Evolutionary conservation across 2,888 invertebrate species (phyloP), one percentile per base, ranked within the genome.

Genomic region (Electrophaes corylata): DNA sequence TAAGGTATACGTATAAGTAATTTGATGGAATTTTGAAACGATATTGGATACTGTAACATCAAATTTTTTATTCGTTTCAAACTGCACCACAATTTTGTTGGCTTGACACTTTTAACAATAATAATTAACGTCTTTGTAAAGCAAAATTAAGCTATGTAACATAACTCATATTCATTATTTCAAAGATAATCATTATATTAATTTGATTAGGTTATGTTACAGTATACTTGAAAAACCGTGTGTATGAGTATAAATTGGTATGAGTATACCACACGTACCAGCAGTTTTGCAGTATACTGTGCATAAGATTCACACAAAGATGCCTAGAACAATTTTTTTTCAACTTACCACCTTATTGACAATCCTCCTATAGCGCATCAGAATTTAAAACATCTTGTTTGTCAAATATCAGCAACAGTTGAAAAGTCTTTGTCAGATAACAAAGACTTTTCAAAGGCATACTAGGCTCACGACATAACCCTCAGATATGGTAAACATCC

Each of bases 1-100:
- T 62, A 64, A 60, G 54, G 73, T 82, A 83, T 77, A 75, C 76
- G 77, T 31, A 23, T 35, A 49, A n/a, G 40, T 59, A 49, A 52
- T 49, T 76, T 79, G 70, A 70, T 73, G 75, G 40, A n/a, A 55
- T 76, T 72, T 29, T 64, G 69, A 66, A 72, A 69, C 64, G 73
- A 67, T 72, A 74, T 76, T 72, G 66, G 70, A 73, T 66, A 73
- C 70, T 72, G 73, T 66, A 51, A 47, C 26, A 41, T 10, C 40
- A 47, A 19, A 18, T 45, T 19, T 69, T 78, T 76, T 81, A 79
- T 79, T 78, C 82, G 73, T 80, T 77, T 76, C 72, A 78, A 77
- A 77, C 29, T 67, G 65, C 60, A 53, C 70, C 76, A 78, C 79
- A 76, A 77, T 75, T 78, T 81, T 78, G 76, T 77, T 81, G 80